These are phyloP conservation scores for Peribatodes rhomboidaria DNA, from an alignment of 2,888 invertebrate genomes.

Conservation along the genomic window DNA sequence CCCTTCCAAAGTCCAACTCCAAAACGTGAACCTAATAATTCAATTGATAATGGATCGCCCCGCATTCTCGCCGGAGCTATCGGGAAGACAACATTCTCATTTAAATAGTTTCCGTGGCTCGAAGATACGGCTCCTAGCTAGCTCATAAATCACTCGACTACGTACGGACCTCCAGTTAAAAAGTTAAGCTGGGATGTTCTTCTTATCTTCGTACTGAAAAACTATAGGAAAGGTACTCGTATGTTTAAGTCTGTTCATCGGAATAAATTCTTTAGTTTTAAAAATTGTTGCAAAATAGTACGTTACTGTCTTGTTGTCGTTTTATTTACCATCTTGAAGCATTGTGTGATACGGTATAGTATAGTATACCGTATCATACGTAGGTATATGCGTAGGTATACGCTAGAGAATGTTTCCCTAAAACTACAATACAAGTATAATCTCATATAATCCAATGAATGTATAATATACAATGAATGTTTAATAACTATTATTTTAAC, in stretches of 20 bases:
- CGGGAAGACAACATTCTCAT: constrained; percentile 74
- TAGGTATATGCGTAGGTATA: too few relatives aligned
- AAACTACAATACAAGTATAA: too few relatives aligned
- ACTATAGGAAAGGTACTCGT: constrained; percentile 38
- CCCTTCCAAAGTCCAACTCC: constrained; percentile 28
- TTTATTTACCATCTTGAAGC: neutral
- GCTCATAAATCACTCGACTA: constrained; percentile 61
- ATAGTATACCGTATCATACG: too few relatives aligned
- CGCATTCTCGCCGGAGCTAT: constrained; percentile 54
- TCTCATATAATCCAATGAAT: too few relatives aligned
- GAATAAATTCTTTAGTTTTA: neutral
- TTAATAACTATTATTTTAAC: too few relatives aligned
- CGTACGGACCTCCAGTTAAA: constrained; percentile 65
- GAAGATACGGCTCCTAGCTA: constrained; percentile 55
- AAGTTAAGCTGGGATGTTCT: constrained; percentile 68
- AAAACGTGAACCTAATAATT: constrained; percentile 54
- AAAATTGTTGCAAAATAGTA: neutral
- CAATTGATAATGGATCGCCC: constrained; percentile 63
- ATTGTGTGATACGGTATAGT: too few relatives aligned
- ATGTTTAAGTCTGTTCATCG: neutral
- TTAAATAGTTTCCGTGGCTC: constrained; percentile 72
- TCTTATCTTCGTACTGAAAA: constrained; percentile 30
- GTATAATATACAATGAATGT: too few relatives aligned
- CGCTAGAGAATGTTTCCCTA: too few relatives aligned
- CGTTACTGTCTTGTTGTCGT: neutral